A percentile compares a stretch with the other conserved stretches of the same genome.
Conservation (phyloP, 2,113 vertebrate species). For the Papio anubis region DNA sequence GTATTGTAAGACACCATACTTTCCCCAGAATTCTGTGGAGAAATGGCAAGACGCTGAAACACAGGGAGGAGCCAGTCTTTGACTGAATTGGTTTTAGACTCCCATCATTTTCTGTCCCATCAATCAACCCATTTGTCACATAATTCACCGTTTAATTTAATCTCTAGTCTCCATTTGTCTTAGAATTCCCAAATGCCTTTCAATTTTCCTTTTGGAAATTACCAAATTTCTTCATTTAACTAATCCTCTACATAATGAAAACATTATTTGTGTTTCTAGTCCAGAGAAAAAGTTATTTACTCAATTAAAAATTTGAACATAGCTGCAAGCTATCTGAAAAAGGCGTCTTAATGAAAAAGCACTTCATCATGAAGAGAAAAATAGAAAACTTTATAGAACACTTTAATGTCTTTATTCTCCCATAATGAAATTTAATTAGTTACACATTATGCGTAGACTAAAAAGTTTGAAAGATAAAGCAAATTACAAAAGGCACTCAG, state of each 20-base stretch:
- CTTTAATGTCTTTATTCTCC: neutral
- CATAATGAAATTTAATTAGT: constrained; percentile 34
- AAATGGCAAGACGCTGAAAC: neutral
- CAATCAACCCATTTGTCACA: neutral
- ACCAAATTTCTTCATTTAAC: neutral
- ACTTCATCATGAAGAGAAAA: neutral
- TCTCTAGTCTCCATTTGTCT: neutral
- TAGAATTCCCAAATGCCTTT: neutral
- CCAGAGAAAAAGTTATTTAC: neutral
- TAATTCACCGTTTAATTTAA: neutral
- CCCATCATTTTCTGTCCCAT: neutral
- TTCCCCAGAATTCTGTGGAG: neutral
- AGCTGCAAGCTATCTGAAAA: neutral
- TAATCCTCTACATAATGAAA: neutral
- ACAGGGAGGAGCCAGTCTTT: neutral
- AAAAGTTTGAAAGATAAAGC: constrained; percentile 15
- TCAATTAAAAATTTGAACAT: neutral
- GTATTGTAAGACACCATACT: too few relatives aligned
- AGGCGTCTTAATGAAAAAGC: neutral
- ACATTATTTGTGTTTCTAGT: neutral
- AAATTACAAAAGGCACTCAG: neutral
- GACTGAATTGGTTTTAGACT: neutral
- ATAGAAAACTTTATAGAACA: neutral
- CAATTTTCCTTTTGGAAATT: neutral
- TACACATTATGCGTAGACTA: neutral